Evolutionary conservation across 2,113 vertebrate species (phyloP), one percentile per base, ranked within the genome.

Genomic region (Ageneiosus marmoratus): DNA sequence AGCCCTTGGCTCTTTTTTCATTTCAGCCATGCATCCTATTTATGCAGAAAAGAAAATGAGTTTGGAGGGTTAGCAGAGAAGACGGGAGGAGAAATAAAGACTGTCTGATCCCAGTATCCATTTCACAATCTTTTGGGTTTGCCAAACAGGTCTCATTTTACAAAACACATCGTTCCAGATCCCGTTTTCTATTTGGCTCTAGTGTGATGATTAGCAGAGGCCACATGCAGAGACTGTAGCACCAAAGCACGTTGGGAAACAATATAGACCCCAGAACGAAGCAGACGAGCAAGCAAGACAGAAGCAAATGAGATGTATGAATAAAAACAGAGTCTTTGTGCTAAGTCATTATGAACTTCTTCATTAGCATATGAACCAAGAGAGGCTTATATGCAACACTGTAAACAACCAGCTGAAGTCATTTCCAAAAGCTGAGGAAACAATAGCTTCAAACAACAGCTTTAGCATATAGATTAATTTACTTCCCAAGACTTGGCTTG

Each of bases 11-110:
- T 75, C 53, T 29, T 24, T 50, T 82, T 22, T 60, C 41, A 78
- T 85, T 82, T 82, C 72, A 86, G n/a, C 79, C 80, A 73, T 56
- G 46, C 84, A 63, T 82, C 75, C 58, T 79, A 79, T 82, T 86
- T 82, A 73, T 86, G 74, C 69, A 81, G 65, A 85, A 73, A 74
- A 48, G 74, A 79, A 83, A 79, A 65, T 83, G n/a, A 86, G 75
- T 63, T 65, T 63, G 65, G 62, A 81, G 69, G 79, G 62, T 69
- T 77, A 81, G 53, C 41, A 48, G 18, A 70, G 84, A 29, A 37
- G 1, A 15, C 46, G 55, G 6, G 67, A 69, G 53, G 51, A 50
- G 77, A 62, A 53, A 32, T 37, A 44, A 37, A 65, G 56, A 37
- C 15, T 24, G 41, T n/a, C 27, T 20, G 73, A 65, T 29, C 37